Conservation (phyloP, 2,888 invertebrate genomes). For the Lypha dubia region DNA sequence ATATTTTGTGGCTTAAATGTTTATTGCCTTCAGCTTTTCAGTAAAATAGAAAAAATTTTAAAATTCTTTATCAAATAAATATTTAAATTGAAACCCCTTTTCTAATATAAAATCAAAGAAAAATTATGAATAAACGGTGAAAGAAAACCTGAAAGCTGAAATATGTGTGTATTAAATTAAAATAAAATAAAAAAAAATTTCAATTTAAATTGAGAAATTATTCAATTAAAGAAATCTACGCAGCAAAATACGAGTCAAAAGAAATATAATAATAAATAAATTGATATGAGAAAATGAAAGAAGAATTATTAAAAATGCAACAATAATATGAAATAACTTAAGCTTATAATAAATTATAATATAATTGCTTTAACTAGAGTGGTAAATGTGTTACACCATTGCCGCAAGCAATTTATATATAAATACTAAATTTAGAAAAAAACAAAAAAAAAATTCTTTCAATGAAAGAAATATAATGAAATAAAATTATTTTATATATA, state of each 20-base stretch:
- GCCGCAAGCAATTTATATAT: background rate
- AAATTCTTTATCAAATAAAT: background rate
- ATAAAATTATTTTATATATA: too few species aligned
- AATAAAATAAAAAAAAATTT: constrained; percentile 3
- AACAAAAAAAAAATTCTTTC: too few species aligned
- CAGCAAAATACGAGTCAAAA: background rate
- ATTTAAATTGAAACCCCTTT: background rate
- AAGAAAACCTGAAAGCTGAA: background rate
- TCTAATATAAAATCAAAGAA: background rate
- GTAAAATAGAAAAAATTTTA: background rate
- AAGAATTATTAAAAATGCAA: constrained; percentile 40
- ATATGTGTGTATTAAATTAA: too few species aligned
- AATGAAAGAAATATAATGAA: too few species aligned
- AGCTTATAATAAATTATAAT: constrained; percentile 34
- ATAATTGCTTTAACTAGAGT: constrained; percentile 24
- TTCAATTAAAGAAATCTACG: constrained; percentile 49
- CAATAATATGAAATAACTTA: constrained; percentile 24
- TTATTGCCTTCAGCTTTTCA: too few species aligned
- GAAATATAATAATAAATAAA: background rate
- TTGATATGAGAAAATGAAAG: constrained; percentile 36
- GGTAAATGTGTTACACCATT: constrained; percentile 12
- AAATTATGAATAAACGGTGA: background rate
- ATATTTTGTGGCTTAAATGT: background rate
- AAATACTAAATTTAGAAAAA: background rate
- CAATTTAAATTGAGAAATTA: constrained; percentile 25